Evolutionary conservation across 2,888 invertebrate species (phyloP), one percentile per base, ranked within the genome.

Genomic region (Gandaritis pyraliata): DNA sequence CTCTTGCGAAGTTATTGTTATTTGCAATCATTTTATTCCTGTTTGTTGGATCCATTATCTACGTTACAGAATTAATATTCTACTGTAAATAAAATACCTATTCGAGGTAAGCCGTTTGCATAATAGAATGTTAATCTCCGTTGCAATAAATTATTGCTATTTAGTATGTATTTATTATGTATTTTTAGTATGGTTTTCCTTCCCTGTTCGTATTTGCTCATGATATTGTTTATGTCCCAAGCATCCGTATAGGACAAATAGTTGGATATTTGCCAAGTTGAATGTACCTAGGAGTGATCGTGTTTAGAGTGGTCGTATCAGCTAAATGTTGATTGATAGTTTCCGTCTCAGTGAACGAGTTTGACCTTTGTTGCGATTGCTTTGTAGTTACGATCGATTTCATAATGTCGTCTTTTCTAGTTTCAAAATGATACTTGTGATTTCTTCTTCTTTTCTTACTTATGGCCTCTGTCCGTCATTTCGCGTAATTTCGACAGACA

Each of bases 301-400:
- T 85, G 82, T 85, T 84, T 80, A 77, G 78, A 88, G 85, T 88
- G 87, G 78, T 82, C 81, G 81, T 85, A 85, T 86, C 82, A 86
- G 83, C 81, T 85, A 81, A 84, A 83, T 82, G 82, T 82, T 87
- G 88, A 90, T 87, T 85, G 83, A 89, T 88, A 77, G 75, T 81
- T 87, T 88, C 86, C 86, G 78, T 85, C 59, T 68, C 70, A 70
- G 75, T 78, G 82, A 82, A 82, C 79, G 83, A 78, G 74, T 72
- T 77, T 75, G 82, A 83, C 83, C 83, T 85, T 80, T 76, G 72
- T 69, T 71, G 68, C 72, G 70, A 73, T 77, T 79, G 73, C 76
- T 73, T 77, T 70, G 70, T 70, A 60, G 16, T 3, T 43, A 16
- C 66, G 71, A 71, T 71, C 64, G 70, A 72, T 73, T 75, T 72